Percentiles rank a stretch among this genome's conserved stretches.
These are phyloP conservation scores for Dynastes tityus DNA, from an alignment of 2,888 invertebrate genomes.

Conservation along the genomic window DNA sequence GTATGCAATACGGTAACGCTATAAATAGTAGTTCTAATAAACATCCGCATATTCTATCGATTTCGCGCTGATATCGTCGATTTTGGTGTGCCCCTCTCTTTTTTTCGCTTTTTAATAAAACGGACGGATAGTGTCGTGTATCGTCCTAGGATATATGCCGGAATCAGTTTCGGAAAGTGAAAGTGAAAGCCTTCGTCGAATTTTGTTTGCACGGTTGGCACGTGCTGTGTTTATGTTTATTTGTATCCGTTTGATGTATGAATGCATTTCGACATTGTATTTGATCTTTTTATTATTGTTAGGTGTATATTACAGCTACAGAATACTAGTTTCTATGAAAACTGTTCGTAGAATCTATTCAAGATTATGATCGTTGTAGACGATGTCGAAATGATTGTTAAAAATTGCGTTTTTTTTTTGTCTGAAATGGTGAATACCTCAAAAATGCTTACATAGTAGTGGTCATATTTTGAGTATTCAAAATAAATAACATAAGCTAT, in stretches of 20 bases:
- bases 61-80: conserved; percentile 12
- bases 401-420: too few relatives aligned
- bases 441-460: too few relatives aligned
- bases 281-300: too few relatives aligned
- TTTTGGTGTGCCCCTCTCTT: background rate
- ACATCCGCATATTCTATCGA: conserved; percentile 39
- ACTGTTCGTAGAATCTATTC: too few relatives aligned
- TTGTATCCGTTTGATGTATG: background rate
- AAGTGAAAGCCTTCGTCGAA: conserved; percentile 7
- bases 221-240: background rate
- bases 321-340: too few relatives aligned
- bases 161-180: background rate
- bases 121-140: background rate
- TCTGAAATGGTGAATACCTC: too few relatives aligned
- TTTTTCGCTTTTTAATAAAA: background rate
- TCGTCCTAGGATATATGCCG: background rate
- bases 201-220: conserved; percentile 12
- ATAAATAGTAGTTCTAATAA: conserved; percentile 44
- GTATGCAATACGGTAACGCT: conserved; percentile 25
- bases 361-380: too few relatives aligned
- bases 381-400: too few relatives aligned
- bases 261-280: too few relatives aligned
- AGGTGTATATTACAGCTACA: too few relatives aligned
- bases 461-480: too few relatives aligned
- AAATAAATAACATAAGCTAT: too few relatives aligned